Base-by-base conservation (phyloP, 2,797 vertebrate species). In the Spheniscus humboldti region DNA sequence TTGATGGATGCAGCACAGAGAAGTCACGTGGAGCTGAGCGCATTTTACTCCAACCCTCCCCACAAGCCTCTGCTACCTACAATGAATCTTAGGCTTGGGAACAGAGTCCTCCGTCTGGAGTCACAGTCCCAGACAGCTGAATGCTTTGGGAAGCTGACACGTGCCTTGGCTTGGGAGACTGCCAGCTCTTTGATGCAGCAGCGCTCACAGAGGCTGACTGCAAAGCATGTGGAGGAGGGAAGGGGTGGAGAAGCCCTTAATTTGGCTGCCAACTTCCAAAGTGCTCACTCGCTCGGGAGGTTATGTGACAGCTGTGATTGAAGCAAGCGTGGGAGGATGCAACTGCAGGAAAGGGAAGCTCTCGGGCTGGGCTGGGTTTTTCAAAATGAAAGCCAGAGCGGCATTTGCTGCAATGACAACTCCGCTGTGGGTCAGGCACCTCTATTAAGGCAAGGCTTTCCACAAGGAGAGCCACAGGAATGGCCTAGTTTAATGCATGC, bases 241-340 rank as follows among this genome's bases (percentile, higher is more conserved):
- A 96, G 91, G 80, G 94, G 95, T 89, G 97, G 96, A 96, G 89
- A 86, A 91, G 94, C 93, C 90, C 96, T 97, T 96, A 94, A 97
- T 94, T 95, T 92, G 94, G 92, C 94, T 96, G 96, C 96, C 95
- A 95, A 77, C 90, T 96, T 96, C 72, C 93, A 82, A 96, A 95
- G 95, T 12, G 6, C 87, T 93, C 73, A 7, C 94, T 96, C 12
- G 79, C 91, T 95, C 73, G 0, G 86, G 89, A 94, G 91, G 86
- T 71, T 95, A 92, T 77, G 86, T 95, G 90, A 92, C 85, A 92
- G 95, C 80, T 95, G 52, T 85, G 88, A 96, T 74, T 97, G 84
- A 96, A 83, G 77, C 78, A 47, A 80, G 89, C 22, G 67, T 83
- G 89, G 96, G 96, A 96, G 92, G 94, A 93, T 60, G 77, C 88